Evolutionary conservation across 2,888 invertebrate species (phyloP), one percentile per base, ranked within the genome.

Genomic region (Epirrhoe tristata): DNA sequence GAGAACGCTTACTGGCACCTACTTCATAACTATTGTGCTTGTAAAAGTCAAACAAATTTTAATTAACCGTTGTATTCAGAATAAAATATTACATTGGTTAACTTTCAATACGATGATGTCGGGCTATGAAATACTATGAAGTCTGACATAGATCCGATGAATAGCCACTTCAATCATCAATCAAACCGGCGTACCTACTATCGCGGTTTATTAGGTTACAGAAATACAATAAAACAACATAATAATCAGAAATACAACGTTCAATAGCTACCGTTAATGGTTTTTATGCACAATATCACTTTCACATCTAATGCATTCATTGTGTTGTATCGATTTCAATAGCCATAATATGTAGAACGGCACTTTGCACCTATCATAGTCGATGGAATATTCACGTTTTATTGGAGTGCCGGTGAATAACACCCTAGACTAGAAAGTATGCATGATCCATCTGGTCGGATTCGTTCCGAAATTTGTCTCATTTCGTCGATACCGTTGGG

Each of bases 401-500:
- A 70, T 62, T 59, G 51, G 48, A 71, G 68, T 54, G 58, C 52
- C 57, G 59, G 67, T 67, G 71, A 64, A 73, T 59, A 68, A 70
- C 65, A 71, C 69, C 70, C 69, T 73, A 66, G 70, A 59, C 59
- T 72, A 70, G 72, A 73, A 74, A 70, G 63, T 66, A 71, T 67
- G 71, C 70, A 72, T 73, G 77, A 77, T 76, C 76, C 67, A 61
- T 67, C 73, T 76, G 71, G 77, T 75, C 77, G 77, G 79, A 84
- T 82, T 80, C 82, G 80, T 81, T 79, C 78, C 77, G 77, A 79
- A 78, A 81, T 74, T 75, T 77, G 74, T 73, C 75, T 73, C 75
- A 74, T 76, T 78, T 78, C 76, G 67, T 72, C 73, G 74, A 72
- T 87, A 86, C 87, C 87, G 88, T 88, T 88, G 86, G 63, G 72